phyloP scores from a whole-genome alignment of 2,888 invertebrate species.

The Patella pellucida region DNA sequence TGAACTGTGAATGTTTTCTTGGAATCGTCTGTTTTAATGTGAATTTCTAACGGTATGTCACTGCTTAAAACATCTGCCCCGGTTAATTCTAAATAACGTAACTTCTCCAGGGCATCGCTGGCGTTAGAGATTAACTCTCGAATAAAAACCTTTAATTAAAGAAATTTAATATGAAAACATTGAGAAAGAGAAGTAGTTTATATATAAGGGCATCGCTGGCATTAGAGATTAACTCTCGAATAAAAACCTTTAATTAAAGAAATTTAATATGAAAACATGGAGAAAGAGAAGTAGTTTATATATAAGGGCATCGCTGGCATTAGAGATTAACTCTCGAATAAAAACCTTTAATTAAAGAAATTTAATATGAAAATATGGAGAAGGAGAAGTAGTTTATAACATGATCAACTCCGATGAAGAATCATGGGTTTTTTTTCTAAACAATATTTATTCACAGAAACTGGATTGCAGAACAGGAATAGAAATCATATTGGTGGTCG shows the following conservation, averaged over 20 bases:
- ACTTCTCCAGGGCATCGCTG: constrained; percentile 96
- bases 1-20: constrained; percentile 87
- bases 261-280: neutral
- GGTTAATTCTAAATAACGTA: constrained; percentile 83
- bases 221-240: constrained; percentile 95
- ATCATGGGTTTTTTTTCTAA: no score
- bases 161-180: neutral
- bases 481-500: no score
- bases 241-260: constrained; percentile 81
- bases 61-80: constrained; percentile 47
- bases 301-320: constrained; percentile 92
- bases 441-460: no score
- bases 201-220: constrained; percentile 90
- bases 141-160: constrained; percentile 83
- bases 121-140: constrained; percentile 96
- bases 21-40: constrained; percentile 89
- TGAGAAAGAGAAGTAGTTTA: neutral
- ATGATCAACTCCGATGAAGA: no score
- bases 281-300: neutral
- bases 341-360: constrained; percentile 79
- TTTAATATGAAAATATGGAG: neutral
- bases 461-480: no score
- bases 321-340: constrained; percentile 94
- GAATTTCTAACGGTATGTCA: constrained; percentile 84
- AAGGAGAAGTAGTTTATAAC: neutral